A percentile compares a stretch with the other conserved stretches of the same genome.
These are phyloP conservation scores for Siniperca chuatsi DNA, from an alignment of 2,113 vertebrate species.

Conservation along the genomic window DNA sequence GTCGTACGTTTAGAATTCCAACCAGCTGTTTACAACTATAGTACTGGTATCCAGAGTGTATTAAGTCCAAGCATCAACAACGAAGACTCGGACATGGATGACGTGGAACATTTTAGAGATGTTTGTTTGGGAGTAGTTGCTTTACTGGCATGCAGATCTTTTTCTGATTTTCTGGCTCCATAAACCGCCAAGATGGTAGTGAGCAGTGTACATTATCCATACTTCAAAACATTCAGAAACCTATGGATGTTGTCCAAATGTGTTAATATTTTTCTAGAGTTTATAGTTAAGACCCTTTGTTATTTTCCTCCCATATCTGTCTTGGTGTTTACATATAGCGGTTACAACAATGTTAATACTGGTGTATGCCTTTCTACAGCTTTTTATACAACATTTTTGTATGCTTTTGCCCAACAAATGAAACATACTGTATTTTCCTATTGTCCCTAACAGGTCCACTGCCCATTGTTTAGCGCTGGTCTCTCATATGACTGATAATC, in stretches of 20 bases:
- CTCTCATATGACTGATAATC: slow-evolving; percentile 96
- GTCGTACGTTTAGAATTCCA: neutral
- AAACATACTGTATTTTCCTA: neutral
- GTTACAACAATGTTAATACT: no score
- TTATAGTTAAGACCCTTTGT: neutral
- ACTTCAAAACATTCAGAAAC: neutral
- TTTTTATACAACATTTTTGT: no score
- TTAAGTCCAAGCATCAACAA: neutral
- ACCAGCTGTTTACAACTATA: neutral
- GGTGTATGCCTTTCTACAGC: no score
- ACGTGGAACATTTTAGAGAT: neutral
- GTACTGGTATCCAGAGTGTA: neutral
- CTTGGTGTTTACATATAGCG: no score
- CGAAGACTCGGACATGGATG: neutral
- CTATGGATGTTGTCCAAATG: neutral
- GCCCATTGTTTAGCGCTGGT: slow-evolving; percentile 94
- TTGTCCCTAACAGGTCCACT: slow-evolving; percentile 88
- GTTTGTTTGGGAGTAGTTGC: neutral
- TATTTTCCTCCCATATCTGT: neutral
- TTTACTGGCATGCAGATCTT: no score
- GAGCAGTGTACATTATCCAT: neutral
- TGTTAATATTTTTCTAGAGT: neutral
- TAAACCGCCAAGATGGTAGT: neutral
- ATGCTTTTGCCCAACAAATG: neutral
- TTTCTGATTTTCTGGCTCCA: no score